These are phyloP conservation scores for Micoletzkya japonica DNA, from an alignment of 2,888 invertebrate genomes.

Conservation along the genomic window DNA sequence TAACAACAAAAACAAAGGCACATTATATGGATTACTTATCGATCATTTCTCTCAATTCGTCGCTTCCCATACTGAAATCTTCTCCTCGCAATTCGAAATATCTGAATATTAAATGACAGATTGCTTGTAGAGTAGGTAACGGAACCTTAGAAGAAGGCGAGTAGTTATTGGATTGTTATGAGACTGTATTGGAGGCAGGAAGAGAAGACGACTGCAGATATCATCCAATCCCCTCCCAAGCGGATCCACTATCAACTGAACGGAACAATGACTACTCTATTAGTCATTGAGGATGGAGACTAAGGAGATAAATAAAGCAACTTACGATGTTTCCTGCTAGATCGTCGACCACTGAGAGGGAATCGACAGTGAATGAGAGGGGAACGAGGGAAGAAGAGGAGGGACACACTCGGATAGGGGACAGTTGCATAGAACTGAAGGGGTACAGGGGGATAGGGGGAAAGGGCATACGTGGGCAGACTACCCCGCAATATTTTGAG, in stretches of 20 bases:
- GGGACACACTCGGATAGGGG: slow-evolving; percentile 9
- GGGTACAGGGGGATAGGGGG: no score
- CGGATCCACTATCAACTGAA: slow-evolving; percentile 10
- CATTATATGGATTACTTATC: slow-evolving; percentile 1
- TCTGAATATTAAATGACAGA: background rate
- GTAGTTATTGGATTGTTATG: no score
- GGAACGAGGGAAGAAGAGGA: background rate
- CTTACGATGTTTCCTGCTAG: slow-evolving; percentile 16
- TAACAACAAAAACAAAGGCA: background rate
- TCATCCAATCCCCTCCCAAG: slow-evolving; percentile 15
- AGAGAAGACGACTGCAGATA: background rate
- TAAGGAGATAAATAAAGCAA: background rate
- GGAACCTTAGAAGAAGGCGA: slow-evolving; percentile 14
- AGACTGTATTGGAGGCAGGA: no score
- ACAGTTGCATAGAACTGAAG: background rate
- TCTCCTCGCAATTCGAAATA: slow-evolving; percentile 25
- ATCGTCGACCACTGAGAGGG: slow-evolving; percentile 13
- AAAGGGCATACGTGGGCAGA: no score
- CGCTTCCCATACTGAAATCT: slow-evolving; percentile 13
- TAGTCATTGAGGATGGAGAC: background rate
- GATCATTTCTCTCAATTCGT: slow-evolving; percentile 14
- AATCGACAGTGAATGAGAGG: slow-evolving; percentile 17
- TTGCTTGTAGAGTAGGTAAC: background rate
- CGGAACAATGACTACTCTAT: background rate
- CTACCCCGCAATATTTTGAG: no score